Percentiles rank a stretch among this genome's conserved stretches.
phyloP scores from a whole-genome alignment of 1,140 invertebrate genomes.

The Mya arenaria region DNA sequence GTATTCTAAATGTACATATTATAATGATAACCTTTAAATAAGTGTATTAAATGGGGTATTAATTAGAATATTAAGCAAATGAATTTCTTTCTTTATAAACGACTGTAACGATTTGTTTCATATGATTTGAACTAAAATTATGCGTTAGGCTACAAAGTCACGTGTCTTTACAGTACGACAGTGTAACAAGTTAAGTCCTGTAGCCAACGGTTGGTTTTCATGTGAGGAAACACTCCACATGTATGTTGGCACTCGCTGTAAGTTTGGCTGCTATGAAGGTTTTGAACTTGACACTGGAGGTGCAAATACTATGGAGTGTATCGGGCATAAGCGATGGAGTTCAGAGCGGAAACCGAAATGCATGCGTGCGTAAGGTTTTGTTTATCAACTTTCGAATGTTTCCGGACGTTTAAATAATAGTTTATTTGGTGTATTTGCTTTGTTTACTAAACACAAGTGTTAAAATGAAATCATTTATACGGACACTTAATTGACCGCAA shows the following conservation, averaged over 20 bases:
- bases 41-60: too few species aligned
- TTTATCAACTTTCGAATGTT: background rate
- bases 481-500: too few species aligned
- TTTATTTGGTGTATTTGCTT: background rate
- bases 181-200: background rate
- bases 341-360: background rate
- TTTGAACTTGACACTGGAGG: background rate
- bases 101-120: background rate
- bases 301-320: background rate
- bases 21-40: too few species aligned
- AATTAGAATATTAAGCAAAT: too few species aligned
- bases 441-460: too few species aligned
- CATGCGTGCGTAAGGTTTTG: constrained; percentile 11
- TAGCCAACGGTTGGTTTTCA: background rate
- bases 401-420: background rate
- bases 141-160: background rate
- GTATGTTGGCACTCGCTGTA: background rate
- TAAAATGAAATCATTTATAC: too few species aligned
- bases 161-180: background rate
- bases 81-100: too few species aligned
- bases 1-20: too few species aligned
- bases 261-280: constrained; percentile 20
- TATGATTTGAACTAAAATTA: background rate
- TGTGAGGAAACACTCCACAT: constrained; percentile 14
- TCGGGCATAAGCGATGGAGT: background rate